Evolutionary conservation across 2,797 vertebrate genomes (phyloP).

Genomic region (Lithobates pipiens): DNA sequence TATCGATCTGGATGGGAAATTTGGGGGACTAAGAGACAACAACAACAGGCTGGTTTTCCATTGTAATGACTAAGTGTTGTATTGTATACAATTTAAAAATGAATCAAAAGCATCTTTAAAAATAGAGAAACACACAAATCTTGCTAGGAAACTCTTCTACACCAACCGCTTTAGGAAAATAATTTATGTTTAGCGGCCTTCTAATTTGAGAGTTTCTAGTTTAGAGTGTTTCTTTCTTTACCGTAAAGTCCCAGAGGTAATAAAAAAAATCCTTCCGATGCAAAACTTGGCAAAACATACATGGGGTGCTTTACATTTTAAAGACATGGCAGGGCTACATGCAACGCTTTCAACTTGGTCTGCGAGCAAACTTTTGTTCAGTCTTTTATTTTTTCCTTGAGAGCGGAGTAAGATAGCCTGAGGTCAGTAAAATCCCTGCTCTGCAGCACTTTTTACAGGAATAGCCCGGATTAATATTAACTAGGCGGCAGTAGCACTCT

Average conservation of each 20-base stretch:
- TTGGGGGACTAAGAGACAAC: too few species aligned
- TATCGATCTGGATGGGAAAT: too few species aligned
- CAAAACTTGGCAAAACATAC: constrained; percentile 32
- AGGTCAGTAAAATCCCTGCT: constrained; percentile 69
- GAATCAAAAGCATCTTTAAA: too few species aligned
- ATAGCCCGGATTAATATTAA: constrained; percentile 68
- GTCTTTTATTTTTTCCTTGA: constrained; percentile 48
- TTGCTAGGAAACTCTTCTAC: too few species aligned
- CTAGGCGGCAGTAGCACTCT: constrained; percentile 66
- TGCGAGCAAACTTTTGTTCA: constrained; percentile 35
- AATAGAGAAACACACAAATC: too few species aligned
- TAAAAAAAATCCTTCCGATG: not conserved
- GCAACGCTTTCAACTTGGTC: constrained; percentile 33
- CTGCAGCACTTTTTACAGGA: constrained; percentile 58
- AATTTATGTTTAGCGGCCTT: not conserved
- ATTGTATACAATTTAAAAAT: too few species aligned
- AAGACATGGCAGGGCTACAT: constrained; percentile 21
- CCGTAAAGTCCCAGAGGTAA: not conserved
- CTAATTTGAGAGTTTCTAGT: constrained; percentile 27
- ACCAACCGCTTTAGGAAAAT: too few species aligned
- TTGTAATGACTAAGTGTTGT: too few species aligned
- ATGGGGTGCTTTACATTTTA: constrained; percentile 42
- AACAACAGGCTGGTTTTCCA: too few species aligned
- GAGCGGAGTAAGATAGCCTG: constrained; percentile 66
- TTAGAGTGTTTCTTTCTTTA: not conserved